Evolutionary conservation across 2,113 vertebrate genomes (phyloP).

Genomic region (Dissostichus mawsoni): DNA sequence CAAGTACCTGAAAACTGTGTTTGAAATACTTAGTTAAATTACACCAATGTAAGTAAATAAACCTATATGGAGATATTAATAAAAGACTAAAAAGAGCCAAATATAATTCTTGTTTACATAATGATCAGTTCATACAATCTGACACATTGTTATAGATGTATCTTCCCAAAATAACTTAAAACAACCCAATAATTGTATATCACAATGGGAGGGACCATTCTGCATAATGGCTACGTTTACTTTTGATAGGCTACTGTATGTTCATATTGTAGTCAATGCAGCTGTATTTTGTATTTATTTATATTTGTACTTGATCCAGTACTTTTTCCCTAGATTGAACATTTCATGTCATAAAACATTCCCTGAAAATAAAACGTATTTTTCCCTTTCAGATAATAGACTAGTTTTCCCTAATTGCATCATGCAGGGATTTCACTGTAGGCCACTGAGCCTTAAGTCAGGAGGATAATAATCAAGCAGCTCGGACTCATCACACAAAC

Average conservation of each 20-base stretch:
- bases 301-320: no score
- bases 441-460: not conserved
- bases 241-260: not conserved
- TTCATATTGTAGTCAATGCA: no score
- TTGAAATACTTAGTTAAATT: no score
- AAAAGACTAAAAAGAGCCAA: no score
- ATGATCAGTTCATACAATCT: not conserved
- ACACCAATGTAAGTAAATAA: no score
- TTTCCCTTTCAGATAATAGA: not conserved
- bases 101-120: not conserved
- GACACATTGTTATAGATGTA: not conserved
- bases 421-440: not conserved
- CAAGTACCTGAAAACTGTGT: no score
- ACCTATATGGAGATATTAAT: no score
- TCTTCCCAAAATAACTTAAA: not conserved
- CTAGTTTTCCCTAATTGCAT: not conserved
- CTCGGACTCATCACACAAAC: conserved; percentile 12
- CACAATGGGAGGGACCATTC: not conserved
- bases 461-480: conserved; percentile 10
- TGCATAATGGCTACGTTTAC: not conserved
- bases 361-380: not conserved
- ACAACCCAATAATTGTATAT: no score
- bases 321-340: not conserved
- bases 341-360: not conserved
- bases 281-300: not conserved